Evolutionary conservation across 2,113 vertebrate genomes (phyloP), one percentile per base, ranked within the genome.

Genomic region (Cyprinodon variegatus): DNA sequence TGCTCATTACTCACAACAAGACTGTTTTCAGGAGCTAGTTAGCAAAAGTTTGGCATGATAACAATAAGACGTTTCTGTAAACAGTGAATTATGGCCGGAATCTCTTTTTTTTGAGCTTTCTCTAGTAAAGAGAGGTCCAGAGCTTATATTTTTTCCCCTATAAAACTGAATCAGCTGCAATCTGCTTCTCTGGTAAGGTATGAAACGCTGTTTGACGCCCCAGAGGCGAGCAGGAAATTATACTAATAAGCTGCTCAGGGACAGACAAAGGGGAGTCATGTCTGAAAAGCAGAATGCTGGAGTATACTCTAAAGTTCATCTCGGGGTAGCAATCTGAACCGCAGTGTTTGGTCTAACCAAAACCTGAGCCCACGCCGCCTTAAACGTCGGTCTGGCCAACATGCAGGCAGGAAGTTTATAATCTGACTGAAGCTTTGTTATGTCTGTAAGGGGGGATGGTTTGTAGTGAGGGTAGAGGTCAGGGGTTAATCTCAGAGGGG

Each of bases 221-320:
- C 70, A 37, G 72, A 85, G 79, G 82, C 82, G 70, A 75, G 74
- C 63, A 61, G 72, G 64, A 84, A 90, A 91, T 86, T 73, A 80
- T 61, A 87, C 77, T 65, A 82, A 83, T 87, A 87, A 86, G 85
- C 62, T 87, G 81, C 74, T 84, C 43, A 70, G 85, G 80, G 82
- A 90, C 79, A 77, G 78, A 84, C 72, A 81, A 40, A 72, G 67
- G 6, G 0, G 17, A 85, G 76, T 72, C 45, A 46, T 36, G 70
- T 70, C 72, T 85, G 50, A 41, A 81, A 80, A 13, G 46, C 48
- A 61, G 65, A 72, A 45, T 57, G 65, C 45, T 53, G 36, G 50
- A 81, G 61, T 74, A 79, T 82, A 82, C 45, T 61, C 29, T 53
- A 69, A 72, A 75, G 76, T 53, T n/a, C 57, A 13, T 83, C 75